Percentiles rank a stretch among this genome's conserved stretches.
phyloP scores from a whole-genome alignment of 2,888 invertebrate genomes.

The Tetanocera ferruginea region DNA sequence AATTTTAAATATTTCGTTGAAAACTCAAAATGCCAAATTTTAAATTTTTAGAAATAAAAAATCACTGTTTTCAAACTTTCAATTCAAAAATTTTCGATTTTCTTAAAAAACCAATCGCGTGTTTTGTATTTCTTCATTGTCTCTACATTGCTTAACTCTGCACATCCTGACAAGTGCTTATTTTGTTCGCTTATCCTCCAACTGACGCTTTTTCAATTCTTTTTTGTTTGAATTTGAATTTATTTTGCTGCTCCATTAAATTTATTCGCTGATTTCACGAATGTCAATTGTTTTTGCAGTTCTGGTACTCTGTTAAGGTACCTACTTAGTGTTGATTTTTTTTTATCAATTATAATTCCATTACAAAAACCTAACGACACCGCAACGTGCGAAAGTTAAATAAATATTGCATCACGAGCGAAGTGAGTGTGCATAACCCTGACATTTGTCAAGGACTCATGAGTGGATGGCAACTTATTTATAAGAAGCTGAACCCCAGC shows the following conservation, averaged over 20 bases:
- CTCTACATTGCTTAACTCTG: too few species aligned
- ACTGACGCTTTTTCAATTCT: too few species aligned
- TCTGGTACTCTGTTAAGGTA: background rate
- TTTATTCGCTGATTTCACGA: too few species aligned
- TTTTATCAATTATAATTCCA: background rate
- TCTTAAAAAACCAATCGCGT: too few species aligned
- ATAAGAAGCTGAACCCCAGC: background rate
- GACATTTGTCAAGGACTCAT: slow-evolving; percentile 16
- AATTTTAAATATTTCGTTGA: background rate
- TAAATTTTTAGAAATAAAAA: background rate
- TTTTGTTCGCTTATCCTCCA: too few species aligned
- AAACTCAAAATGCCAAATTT: too few species aligned
- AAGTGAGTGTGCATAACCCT: background rate
- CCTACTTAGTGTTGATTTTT: background rate
- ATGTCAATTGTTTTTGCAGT: too few species aligned
- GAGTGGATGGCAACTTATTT: background rate
- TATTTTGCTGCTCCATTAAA: too few species aligned
- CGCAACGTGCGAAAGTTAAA: slow-evolving; percentile 14
- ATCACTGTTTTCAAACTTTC: background rate
- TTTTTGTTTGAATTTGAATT: too few species aligned
- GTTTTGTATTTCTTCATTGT: background rate
- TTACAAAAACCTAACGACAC: background rate
- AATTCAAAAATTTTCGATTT: background rate
- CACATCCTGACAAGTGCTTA: too few species aligned
- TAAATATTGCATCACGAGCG: slow-evolving; percentile 11